Evolutionary conservation across 23 tunicate genomes (phyloP).

Genomic region (Ascidia mentula): DNA sequence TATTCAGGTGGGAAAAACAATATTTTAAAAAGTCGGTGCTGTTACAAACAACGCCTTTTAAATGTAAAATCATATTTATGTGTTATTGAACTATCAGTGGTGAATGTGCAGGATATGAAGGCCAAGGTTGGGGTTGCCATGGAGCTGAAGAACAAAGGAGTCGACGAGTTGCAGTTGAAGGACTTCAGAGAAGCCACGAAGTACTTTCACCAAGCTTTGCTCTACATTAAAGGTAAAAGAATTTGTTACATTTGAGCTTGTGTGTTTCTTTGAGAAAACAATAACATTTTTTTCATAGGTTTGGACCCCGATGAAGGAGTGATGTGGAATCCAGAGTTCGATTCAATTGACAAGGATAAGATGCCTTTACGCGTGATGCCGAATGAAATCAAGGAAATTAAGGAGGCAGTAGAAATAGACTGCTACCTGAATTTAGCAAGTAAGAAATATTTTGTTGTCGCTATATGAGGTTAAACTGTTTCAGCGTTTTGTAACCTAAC

Average conservation of each 20-base stretch:
- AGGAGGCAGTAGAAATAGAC: conserved; percentile 77
- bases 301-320: conserved; percentile 94
- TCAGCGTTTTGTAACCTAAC: no score
- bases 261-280: no score
- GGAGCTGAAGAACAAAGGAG: conserved; percentile 72
- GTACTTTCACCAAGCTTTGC: conserved; percentile 64
- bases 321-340: conserved; percentile 71
- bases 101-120: conserved; percentile 73
- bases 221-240: conserved; percentile 68
- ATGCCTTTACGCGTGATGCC: conserved; percentile 86
- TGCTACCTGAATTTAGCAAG: conserved; percentile 71
- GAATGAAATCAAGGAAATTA: conserved; percentile 75
- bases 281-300: conserved; percentile 33
- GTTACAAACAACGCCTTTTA: not conserved
- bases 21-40: not conserved
- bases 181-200: conserved; percentile 67
- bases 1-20: conserved; percentile 35
- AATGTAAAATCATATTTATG: no score
- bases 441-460: no score
- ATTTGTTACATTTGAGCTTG: not conserved
- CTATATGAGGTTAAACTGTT: no score
- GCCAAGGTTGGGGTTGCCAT: conserved; percentile 55
- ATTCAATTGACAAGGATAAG: conserved; percentile 65
- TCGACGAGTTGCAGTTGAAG: conserved; percentile 63
- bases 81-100: no score